Percentiles rank a stretch among this genome's conserved stretches.
These are phyloP conservation scores for Callorhinus ursinus DNA, from an alignment of 2,113 vertebrate species.

Conservation along the genomic window DNA sequence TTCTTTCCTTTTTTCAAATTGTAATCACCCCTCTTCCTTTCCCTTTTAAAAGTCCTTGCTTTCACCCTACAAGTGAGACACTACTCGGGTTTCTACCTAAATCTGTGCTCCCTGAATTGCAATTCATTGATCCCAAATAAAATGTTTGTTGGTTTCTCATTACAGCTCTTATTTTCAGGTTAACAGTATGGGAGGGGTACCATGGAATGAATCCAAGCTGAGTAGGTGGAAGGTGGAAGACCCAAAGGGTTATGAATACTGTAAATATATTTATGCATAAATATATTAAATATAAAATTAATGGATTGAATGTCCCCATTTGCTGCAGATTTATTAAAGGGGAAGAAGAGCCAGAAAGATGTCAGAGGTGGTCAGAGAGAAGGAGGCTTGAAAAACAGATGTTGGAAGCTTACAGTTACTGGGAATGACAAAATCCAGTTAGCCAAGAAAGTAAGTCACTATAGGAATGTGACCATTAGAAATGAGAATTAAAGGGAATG, in stretches of 20 bases:
- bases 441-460: neutral
- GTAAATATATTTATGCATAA: neutral
- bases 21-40: neutral
- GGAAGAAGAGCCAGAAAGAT: neutral
- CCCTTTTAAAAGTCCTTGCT: neutral
- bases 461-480: neutral
- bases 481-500: neutral
- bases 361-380: neutral
- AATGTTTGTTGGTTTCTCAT: neutral
- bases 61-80: neutral
- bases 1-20: neutral
- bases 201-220: neutral
- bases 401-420: neutral
- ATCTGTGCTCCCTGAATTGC: neutral
- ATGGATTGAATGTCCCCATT: neutral
- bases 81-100: neutral
- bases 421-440: neutral
- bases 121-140: neutral
- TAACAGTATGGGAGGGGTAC: neutral
- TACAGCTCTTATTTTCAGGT: neutral
- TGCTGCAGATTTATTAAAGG: neutral
- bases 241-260: neutral
- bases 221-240: neutral
- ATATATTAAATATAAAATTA: neutral
- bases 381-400: neutral